A percentile compares a stretch with the other conserved stretches of the same genome.
phyloP scores from a whole-genome alignment of 2,888 invertebrate species.

The Tipula unca region DNA sequence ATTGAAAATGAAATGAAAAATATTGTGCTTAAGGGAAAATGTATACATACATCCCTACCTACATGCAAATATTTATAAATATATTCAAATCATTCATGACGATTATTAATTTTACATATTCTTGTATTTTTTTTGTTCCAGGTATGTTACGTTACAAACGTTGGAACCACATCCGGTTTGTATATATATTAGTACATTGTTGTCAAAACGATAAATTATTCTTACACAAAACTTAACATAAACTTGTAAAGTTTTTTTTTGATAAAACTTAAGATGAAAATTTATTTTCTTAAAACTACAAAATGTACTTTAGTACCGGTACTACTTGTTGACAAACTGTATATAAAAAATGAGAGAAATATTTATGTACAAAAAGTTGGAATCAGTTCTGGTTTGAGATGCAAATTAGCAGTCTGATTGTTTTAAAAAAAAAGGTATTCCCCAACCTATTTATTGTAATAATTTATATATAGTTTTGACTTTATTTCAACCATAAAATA shows the following conservation, averaged over 20 bases:
- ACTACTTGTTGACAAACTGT: constrained; percentile 2
- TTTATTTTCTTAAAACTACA: background rate
- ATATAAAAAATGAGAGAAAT: background rate
- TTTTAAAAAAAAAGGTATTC: background rate
- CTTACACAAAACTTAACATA: background rate
- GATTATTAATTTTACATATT: background rate
- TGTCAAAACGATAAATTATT: background rate
- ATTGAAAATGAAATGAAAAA: background rate
- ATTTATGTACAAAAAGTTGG: background rate
- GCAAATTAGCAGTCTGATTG: background rate
- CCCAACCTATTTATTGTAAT: background rate
- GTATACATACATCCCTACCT: background rate
- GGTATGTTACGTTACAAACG: background rate
- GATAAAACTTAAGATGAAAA: background rate
- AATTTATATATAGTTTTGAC: background rate
- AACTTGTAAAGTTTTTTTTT: background rate
- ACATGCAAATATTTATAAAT: too few species aligned
- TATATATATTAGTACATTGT: background rate
- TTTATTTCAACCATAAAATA: background rate
- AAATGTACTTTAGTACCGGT: background rate
- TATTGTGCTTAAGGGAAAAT: background rate
- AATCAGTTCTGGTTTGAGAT: background rate
- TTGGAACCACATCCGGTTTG: background rate
- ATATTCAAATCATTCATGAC: background rate
- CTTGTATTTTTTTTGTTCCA: background rate